Base-by-base conservation (phyloP, 2,797 vertebrate species). In the Hoplostethus atlanticus region DNA sequence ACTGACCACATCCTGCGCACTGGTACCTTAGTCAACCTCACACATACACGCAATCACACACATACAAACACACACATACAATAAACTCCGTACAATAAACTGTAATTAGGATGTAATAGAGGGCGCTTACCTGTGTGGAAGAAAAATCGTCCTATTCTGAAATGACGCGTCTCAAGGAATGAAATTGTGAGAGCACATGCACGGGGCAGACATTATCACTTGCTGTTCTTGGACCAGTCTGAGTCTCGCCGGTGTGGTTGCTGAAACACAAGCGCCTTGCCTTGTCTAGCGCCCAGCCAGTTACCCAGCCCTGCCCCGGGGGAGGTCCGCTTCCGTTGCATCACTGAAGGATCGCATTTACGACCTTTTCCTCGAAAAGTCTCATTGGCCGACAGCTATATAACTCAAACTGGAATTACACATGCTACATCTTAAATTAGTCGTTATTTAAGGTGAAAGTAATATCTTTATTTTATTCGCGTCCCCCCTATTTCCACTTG, bases 151-250 rank as follows among this genome's bases (percentile, higher is more conserved):
- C 79, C 71, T 65, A 25, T 63, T 57, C 60, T 31, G 34, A 42
- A 64, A 51, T 25, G 51, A 28, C 0, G 30, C 9, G 90, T 89
- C 76, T 92, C 92, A 93, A 85, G 92, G 92, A 59, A 93, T 94
- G 83, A 94, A 93, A 70, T 93, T 93, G 70, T 93, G 91, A 77
- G 89, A 90, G 83, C 87, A 80, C 93, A 93, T 94, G 51, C 92
- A 92, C 63, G 91, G 87, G 58, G 87, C 55, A 86, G 87, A 86
- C 93, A 94, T 92, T 66, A 79, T 92, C 86, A 88, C 90, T 64
- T 9, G 60, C 11, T 30, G 64, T n/a, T 73, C 0, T 16, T 40
- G 11, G 57, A 38, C 53, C 48, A 10, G 11, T 53, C 15, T 1
- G 2, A 17, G 69, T 21, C 21, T 21, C 21, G 21, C 21, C 59